Evolutionary conservation across 2,113 vertebrate species (phyloP).

Genomic region (Podiceps cristatus): DNA sequence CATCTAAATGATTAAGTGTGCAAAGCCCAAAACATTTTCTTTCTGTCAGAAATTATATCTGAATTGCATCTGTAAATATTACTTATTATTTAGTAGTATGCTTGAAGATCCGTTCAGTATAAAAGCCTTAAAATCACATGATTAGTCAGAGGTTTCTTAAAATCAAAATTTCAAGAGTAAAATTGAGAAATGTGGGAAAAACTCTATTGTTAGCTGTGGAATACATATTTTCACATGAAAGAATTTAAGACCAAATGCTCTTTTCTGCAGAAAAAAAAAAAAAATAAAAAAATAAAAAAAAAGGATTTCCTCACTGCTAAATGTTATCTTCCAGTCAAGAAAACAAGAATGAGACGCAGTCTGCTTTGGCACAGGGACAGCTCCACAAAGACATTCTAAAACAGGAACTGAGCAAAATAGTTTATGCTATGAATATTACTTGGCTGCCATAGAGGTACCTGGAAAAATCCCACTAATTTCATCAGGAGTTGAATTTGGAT

Average conservation of each 20-base stretch:
- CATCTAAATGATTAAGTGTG: not conserved
- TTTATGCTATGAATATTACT: not conserved
- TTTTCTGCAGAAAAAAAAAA: not conserved
- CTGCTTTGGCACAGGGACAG: not conserved
- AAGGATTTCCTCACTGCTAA: not conserved
- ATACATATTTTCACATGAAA: not conserved
- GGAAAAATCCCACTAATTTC: not conserved
- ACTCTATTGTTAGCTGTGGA: not conserved
- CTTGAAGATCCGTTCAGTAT: fast-evolving
- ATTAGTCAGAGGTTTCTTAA: not conserved
- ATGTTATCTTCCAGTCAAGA: not conserved
- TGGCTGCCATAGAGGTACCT: fast-evolving
- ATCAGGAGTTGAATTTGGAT: not conserved
- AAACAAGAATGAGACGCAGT: not conserved
- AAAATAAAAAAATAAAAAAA: not conserved
- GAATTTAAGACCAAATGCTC: not conserved
- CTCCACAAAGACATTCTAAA: not conserved
- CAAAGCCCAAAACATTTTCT: not conserved
- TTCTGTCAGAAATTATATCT: not conserved
- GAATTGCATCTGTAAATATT: not conserved
- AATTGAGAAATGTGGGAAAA: not conserved
- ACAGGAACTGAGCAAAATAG: not conserved
- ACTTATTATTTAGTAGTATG: not conserved
- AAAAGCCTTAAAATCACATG: not conserved
- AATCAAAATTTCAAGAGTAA: not conserved